Base-by-base conservation (phyloP, 2,888 invertebrate species). In the Helicoverpa assulta region DNA sequence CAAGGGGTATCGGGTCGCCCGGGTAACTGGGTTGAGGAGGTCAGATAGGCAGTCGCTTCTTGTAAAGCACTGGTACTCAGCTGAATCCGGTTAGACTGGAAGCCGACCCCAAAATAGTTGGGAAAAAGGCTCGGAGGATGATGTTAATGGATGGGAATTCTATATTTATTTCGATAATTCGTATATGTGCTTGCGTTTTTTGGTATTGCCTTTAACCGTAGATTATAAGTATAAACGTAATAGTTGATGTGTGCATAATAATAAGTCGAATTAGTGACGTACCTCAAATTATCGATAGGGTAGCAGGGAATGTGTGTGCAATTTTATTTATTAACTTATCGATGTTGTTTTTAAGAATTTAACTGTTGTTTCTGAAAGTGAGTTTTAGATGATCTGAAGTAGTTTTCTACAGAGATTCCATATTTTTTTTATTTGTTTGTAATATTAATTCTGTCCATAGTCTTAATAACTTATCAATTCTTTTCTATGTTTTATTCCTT, bases 331-430 rank as follows among this genome's bases (percentile, higher is more conserved):
- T 33, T 69, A 62, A 70, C 8, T 47, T 63, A 54, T 33, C 18
- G 14, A 18, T 6, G 54, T 43, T 18, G 12, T 64, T 4, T 18
- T 8, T 59, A 66, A 18, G 6, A 6, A 55, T 40, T 21, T 51
- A 37, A 47, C 16, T 16, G n/a, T 40, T 40, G n/a, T n/a, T 50
- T 53, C 47, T 43, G 54, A 55, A 53, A 55, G 76, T 70, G 80
- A 75, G 80, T 80, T 69, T 69, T 72, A 56, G 67, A 64, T 82
- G 80, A 81, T 81, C 80, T 81, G 80, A 81, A 70, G 82, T 79
- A 81, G 63, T 72, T 68, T 67, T 70, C 80, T 82, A 70, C 70
- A 71, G 81, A 73, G 73, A 71, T 76, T 67, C 50, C 54, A 8
- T 79, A 51, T 70, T 66, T 69, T 60, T 61, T 55, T 52, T 47